These are phyloP conservation scores for Cinclus mexicanus DNA, from an alignment of 2,113 vertebrate species.

Conservation along the genomic window DNA sequence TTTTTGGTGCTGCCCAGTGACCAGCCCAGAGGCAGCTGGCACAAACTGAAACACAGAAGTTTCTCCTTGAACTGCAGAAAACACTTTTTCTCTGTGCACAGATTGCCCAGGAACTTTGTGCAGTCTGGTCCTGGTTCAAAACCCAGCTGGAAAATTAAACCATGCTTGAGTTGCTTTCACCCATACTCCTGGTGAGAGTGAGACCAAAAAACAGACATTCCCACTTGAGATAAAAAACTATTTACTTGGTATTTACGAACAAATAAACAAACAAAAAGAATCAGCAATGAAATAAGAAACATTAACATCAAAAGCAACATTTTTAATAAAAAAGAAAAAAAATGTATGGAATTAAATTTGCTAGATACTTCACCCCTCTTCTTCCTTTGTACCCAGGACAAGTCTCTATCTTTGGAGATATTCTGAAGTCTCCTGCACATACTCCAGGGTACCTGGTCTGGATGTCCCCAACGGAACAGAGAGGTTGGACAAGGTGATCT, in stretches of 20 bases:
- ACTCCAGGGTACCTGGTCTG: not conserved
- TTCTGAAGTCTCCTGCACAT: not conserved
- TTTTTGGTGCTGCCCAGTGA: not conserved
- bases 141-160: not conserved
- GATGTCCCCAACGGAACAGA: not conserved
- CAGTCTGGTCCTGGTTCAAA: not conserved
- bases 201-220: not conserved
- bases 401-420: not conserved
- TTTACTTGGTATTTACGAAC: not conserved
- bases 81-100: not conserved
- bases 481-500: not conserved
- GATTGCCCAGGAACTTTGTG: not conserved
- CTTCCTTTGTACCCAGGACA: not conserved
- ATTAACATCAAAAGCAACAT: not conserved
- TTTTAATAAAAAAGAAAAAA: not conserved
- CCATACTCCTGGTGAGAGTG: too few relatives aligned
- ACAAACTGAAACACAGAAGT: not conserved
- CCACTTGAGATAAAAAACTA: not conserved
- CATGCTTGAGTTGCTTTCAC: fast-evolving
- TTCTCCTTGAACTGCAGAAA: not conserved
- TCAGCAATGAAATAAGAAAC: not conserved
- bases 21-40: not conserved
- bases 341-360: not conserved
- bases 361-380: not conserved
- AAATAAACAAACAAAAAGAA: not conserved